phyloP scores from a whole-genome alignment of 2,797 vertebrate species.

The Prunella strophiata region DNA sequence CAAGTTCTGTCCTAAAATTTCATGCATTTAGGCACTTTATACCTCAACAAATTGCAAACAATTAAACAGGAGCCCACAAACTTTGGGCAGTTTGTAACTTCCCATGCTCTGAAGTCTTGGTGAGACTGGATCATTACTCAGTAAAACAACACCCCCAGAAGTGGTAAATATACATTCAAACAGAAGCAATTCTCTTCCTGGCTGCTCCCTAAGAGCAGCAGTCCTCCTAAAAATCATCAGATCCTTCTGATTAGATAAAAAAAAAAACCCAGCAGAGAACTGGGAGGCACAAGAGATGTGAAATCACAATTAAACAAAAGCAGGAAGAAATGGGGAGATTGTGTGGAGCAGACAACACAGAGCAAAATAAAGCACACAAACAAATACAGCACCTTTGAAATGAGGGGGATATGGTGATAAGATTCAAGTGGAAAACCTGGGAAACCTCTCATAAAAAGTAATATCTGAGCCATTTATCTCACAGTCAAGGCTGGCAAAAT shows the following conservation, averaged over 20 bases:
- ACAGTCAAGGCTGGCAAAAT: not conserved
- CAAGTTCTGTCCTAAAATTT: not conserved
- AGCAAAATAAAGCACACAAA: not conserved
- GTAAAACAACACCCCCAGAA: not conserved
- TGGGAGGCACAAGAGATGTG: not conserved
- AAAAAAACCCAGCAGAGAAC: not conserved
- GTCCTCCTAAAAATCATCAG: not conserved
- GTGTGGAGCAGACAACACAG: not conserved
- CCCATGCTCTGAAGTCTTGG: not conserved
- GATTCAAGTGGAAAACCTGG: not conserved
- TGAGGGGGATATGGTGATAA: not conserved
- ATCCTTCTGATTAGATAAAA: not conserved
- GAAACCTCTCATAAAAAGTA: not conserved
- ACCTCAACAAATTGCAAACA: not conserved
- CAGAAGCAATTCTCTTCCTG: not conserved
- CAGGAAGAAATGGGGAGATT: not conserved
- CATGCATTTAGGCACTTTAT: not conserved
- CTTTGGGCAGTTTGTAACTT: not conserved
- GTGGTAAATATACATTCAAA: not conserved
- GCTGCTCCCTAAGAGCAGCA: not conserved
- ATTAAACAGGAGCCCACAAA: not conserved
- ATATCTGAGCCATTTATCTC: slow-evolving; percentile 15
- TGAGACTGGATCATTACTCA: not conserved
- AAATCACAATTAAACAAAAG: slow-evolving; percentile 3
- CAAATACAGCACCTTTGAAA: not conserved